A percentile compares a stretch with the other conserved stretches of the same genome.
Conservation (phyloP, 2,797 vertebrate genomes). For the Sebastes glaucus region DNA sequence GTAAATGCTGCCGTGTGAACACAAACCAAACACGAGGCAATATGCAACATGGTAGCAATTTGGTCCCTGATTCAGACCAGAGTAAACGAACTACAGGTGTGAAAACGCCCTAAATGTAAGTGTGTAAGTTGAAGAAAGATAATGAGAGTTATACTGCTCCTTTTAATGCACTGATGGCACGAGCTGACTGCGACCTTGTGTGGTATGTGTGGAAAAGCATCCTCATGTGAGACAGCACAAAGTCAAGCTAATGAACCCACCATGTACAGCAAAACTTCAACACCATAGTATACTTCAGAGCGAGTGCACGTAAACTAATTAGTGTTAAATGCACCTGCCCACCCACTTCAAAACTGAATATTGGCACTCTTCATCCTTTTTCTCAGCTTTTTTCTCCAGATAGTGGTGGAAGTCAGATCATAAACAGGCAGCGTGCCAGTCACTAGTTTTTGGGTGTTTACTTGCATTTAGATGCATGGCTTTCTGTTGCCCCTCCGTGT, state of each 20-base stretch:
- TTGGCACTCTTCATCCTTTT: neutral
- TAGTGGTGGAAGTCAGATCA: neutral
- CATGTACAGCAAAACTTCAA: neutral
- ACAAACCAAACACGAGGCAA: no score
- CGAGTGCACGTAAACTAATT: neutral
- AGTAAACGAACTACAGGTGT: no score
- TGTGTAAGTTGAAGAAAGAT: neutral
- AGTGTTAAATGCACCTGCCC: neutral
- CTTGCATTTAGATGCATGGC: neutral
- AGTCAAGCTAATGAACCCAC: slow-evolving; percentile 25
- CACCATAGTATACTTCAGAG: neutral
- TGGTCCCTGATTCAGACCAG: no score
- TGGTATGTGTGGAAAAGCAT: neutral
- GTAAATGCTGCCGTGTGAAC: no score
- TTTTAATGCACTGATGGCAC: neutral
- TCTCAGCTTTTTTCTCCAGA: neutral
- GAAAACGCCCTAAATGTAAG: no score
- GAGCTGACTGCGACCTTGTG: neutral
- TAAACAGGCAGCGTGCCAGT: neutral
- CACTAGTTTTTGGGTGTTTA: neutral
- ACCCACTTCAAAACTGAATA: neutral
- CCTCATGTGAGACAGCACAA: neutral
- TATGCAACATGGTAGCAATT: no score
- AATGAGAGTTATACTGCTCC: neutral
- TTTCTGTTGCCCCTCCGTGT: neutral